phyloP scores from a whole-genome alignment of 2,797 vertebrate species.

The Okamejei kenojei region DNA sequence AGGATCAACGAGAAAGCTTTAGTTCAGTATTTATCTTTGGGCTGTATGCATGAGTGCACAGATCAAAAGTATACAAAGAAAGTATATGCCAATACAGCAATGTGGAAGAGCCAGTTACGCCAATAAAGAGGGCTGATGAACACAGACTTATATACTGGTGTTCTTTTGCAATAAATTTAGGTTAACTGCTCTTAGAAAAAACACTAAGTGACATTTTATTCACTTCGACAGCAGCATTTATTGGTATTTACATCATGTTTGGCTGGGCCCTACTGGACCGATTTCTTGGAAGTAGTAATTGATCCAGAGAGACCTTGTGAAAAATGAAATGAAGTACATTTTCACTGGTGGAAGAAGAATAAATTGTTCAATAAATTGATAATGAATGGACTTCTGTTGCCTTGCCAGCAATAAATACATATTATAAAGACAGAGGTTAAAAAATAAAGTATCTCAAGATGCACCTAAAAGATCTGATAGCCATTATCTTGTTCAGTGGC shows the following conservation, averaged over 20 bases:
- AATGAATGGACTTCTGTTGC: not conserved
- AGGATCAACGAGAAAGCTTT: not conserved
- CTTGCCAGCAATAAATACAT: not conserved
- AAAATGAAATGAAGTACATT: not conserved
- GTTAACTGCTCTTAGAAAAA: not conserved
- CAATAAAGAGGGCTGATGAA: not conserved
- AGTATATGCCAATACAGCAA: not conserved
- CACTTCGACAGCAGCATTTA: not conserved
- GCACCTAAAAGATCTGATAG: no score
- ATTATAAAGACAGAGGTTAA: not conserved
- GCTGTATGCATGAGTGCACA: not conserved
- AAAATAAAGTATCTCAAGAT: no score
- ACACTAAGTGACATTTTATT: not conserved
- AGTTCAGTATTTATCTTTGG: not conserved
- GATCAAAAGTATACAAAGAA: not conserved
- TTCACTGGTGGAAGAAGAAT: not conserved
- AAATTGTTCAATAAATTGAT: not conserved
- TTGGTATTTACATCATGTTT: not conserved
- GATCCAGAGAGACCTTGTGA: not conserved
- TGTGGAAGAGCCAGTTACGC: not conserved
- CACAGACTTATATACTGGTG: not conserved
- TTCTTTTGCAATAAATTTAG: not conserved
- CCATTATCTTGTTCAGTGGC: no score
- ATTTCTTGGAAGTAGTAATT: not conserved
- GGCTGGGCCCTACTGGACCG: not conserved